Conservation (phyloP, 2,113 vertebrate species). For the Isurus oxyrinchus region DNA sequence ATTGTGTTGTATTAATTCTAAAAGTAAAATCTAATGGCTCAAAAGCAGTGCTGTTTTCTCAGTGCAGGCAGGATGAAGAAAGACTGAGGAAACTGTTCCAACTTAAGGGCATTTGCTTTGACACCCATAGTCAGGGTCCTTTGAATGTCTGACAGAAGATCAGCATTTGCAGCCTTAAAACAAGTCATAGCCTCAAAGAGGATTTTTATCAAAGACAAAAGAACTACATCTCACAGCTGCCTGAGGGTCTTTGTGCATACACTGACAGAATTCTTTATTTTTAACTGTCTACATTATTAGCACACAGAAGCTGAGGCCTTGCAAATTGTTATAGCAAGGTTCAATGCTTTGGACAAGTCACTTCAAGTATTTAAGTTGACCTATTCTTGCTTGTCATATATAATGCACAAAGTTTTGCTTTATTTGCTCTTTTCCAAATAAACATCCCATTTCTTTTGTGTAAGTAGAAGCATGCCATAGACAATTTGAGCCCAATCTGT, state of each 20-base stretch:
- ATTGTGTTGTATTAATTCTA: not conserved
- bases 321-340: not conserved
- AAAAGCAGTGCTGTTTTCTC: not conserved
- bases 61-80: too few relatives aligned
- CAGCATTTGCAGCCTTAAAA: constrained; percentile 44
- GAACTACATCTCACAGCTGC: constrained; percentile 40
- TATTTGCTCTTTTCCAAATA: not conserved
- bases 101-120: constrained; percentile 57
- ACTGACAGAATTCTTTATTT: constrained; percentile 40
- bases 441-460: not conserved
- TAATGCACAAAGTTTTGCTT: not conserved
- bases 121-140: constrained; percentile 52
- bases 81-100: constrained; percentile 43
- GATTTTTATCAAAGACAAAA: constrained; percentile 49
- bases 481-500: not conserved
- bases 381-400: not conserved
- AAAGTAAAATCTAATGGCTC: not conserved
- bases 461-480: not conserved
- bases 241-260: constrained; percentile 40
- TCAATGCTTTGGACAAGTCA: not conserved
- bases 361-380: not conserved
- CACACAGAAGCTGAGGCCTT: not conserved
- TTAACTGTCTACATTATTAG: not conserved
- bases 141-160: constrained; percentile 54
- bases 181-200: constrained; percentile 44